These are phyloP conservation scores for Apomyelois bistriatella DNA, from an alignment of 2,888 invertebrate species.

Conservation along the genomic window DNA sequence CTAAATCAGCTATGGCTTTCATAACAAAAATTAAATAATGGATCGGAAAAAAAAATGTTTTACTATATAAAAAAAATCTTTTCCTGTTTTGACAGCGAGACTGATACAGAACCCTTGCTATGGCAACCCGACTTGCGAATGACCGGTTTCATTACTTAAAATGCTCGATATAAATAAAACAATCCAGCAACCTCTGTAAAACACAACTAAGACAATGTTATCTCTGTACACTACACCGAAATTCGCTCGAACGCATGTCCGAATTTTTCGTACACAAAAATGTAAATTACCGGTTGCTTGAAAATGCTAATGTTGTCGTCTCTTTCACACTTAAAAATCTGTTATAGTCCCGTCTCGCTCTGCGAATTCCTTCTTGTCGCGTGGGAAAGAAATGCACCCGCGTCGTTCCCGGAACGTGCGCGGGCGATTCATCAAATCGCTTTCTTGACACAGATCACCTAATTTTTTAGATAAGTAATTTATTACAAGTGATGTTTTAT, in stretches of 20 bases:
- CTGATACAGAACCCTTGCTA: too few species aligned
- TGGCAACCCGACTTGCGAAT: too few species aligned
- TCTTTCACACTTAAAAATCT: constrained; percentile 26
- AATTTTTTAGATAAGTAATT: constrained; percentile 27
- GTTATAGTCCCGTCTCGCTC: constrained; percentile 37
- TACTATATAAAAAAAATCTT: too few species aligned
- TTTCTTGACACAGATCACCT: constrained; percentile 43
- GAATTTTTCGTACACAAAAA: constrained; percentile 40
- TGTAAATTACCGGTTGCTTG: constrained; percentile 42
- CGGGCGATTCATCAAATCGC: constrained; percentile 63
- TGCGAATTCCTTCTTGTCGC: constrained; percentile 53
- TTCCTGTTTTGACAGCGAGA: too few species aligned
- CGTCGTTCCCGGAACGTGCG: constrained; percentile 63
- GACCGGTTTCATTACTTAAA: not conserved
- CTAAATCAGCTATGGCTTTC: too few species aligned
- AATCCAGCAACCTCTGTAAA: not conserved
- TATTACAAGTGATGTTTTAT: not conserved
- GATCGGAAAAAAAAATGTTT: too few species aligned
- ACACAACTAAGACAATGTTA: constrained; percentile 6
- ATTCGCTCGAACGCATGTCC: constrained; percentile 10
- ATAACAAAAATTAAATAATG: too few species aligned
- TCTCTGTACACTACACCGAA: constrained; percentile 10
- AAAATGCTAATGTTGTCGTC: constrained; percentile 24
- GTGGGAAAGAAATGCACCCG: constrained; percentile 68
- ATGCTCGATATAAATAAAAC: not conserved